A percentile compares a stretch with the other conserved stretches of the same genome.
phyloP scores from a whole-genome alignment of 2,113 vertebrate species.

The Psammodynastes pulverulentus region DNA sequence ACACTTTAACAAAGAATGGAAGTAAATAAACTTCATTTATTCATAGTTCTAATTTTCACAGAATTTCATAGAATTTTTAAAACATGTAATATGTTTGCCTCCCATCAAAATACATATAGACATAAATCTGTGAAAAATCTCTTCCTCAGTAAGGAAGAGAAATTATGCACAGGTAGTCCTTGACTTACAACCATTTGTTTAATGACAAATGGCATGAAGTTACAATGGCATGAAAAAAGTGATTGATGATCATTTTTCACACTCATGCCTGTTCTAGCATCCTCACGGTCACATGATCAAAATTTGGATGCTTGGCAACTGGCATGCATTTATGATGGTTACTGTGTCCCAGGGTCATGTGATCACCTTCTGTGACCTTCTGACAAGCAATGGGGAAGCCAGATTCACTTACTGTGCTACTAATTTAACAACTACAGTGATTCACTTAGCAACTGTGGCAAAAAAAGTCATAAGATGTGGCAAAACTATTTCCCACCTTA shows the following conservation, averaged over 20 bases:
- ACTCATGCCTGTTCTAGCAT: not conserved
- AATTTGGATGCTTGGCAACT: not conserved
- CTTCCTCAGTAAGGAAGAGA: not conserved
- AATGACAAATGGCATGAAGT: not conserved
- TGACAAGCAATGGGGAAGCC: not conserved
- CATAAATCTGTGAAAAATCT: not conserved
- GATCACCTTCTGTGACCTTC: not conserved
- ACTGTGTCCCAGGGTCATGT: not conserved
- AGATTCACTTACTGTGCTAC: not conserved
- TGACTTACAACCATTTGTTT: not conserved
- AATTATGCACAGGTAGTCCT: not conserved
- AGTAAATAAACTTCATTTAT: not conserved
- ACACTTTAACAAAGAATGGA: not conserved
- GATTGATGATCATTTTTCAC: not conserved
- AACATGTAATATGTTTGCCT: not conserved
- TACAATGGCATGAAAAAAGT: not conserved
- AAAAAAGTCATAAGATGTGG: not conserved
- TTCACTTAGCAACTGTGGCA: not conserved
- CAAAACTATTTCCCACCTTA: not conserved
- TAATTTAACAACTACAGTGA: not conserved
- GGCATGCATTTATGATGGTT: not conserved
- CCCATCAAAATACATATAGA: not conserved
- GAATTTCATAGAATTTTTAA: not conserved
- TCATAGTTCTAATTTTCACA: not conserved
- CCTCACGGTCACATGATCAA: not conserved